Base-by-base conservation (phyloP, 2,888 invertebrate species). In the Papilio protenor region DNA sequence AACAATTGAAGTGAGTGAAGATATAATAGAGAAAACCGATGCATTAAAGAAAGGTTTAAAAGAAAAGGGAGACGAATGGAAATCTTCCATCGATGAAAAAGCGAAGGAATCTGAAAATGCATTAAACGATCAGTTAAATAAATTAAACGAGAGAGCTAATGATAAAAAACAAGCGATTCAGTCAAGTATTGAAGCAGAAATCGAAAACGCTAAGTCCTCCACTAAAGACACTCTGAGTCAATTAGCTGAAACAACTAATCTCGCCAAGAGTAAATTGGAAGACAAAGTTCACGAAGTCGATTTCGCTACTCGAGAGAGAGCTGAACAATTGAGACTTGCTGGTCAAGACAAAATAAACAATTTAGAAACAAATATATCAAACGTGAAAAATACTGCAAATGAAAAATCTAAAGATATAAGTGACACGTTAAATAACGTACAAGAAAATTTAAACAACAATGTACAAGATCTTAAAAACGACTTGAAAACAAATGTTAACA, bases 281-380 rank as follows among this genome's bases (percentile, higher is more conserved):
- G 84, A 94, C 86, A 89, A 95, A 91, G 86, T 94, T 81, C 84
- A 89, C 87, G 87, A 87, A 75, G 78, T 92, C n/a, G 90, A 93
- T 81, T 92, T 93, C 78, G 88, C 90, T 71, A 91, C 92, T 8
- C 87, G 84, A 83, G 93, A 94, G 87, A 87, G 88, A 79, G 91
- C 90, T 66, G 92, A 93, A 84, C 88, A 91, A 81, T 79, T 91
- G 10, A 90, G 85, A 84, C 80, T 87, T 6, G 84, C 86, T 81
- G 89, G 89, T n/a, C 82, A 87, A 18, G 87, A 91, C 45, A 83
- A 87, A 80, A 72, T 88, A 33, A 78, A 80, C 2, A 84, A 93
- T 86, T 80, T 94, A 83, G 83, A 86, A 89, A 71, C 88, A 85
- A 83, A 92, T 84, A 82, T 87, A 33, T 85, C 88, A 80, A 88